Evolutionary conservation across 2,113 vertebrate species (phyloP).

Genomic region (Benitochromis conjunctus): DNA sequence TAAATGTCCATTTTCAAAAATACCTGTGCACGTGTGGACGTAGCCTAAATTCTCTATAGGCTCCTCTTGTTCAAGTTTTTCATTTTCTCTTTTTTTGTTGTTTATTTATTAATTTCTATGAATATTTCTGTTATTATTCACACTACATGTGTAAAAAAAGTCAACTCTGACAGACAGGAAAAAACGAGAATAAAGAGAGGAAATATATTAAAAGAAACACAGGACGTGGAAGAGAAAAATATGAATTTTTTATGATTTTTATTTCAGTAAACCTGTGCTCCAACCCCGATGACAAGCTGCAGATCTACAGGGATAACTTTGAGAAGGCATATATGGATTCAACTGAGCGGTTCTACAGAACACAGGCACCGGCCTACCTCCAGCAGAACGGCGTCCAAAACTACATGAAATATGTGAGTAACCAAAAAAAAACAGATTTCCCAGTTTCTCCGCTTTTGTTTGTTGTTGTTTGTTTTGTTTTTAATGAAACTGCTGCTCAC

Average conservation of each 20-base stretch:
- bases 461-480: no score
- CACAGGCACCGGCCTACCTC: conserved; percentile 95
- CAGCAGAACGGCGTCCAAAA: conserved; percentile 99
- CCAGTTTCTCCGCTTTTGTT: not conserved
- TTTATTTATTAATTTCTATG: not conserved
- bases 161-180: not conserved
- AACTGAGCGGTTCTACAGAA: conserved; percentile 98
- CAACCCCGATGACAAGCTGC: conserved; percentile 97
- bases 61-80: not conserved
- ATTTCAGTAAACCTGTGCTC: conserved; percentile 94
- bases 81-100: not conserved
- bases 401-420: conserved; percentile 99
- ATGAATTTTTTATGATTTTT: not conserved
- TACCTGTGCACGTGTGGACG: not conserved
- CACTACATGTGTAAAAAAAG: not conserved
- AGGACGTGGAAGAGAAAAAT: not conserved
- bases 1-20: not conserved
- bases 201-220: not conserved
- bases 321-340: conserved; percentile 99
- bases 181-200: not conserved
- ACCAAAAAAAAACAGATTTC: rapidly evolving
- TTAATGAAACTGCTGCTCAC: not conserved
- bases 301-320: conserved; percentile 99
- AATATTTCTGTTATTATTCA: not conserved
- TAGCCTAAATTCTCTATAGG: not conserved